Conservation (phyloP, 2,113 vertebrate species). For the Zosterops japonicus region DNA sequence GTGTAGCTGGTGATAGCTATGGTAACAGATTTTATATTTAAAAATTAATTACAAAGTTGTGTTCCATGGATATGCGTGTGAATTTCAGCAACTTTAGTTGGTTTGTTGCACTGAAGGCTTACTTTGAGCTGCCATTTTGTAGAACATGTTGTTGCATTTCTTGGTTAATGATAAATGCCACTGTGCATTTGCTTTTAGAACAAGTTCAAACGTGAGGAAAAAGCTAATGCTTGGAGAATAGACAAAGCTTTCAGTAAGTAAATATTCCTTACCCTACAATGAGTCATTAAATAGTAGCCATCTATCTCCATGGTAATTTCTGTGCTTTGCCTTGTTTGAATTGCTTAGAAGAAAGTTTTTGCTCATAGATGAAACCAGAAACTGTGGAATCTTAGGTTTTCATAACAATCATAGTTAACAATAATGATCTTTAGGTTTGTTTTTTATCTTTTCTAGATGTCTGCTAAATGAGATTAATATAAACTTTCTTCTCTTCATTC, state of each 20-base stretch:
- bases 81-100: neutral
- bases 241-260: constrained; percentile 97
- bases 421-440: neutral
- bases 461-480: neutral
- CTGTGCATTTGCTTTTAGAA: constrained; percentile 80
- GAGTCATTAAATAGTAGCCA: neutral
- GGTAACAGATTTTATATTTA: neutral
- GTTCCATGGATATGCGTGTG: neutral
- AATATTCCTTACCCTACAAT: neutral
- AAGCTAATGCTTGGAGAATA: constrained; percentile 90
- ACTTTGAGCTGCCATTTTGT: neutral
- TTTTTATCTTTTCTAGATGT: neutral
- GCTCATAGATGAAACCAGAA: neutral
- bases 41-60: neutral
- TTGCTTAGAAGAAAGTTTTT: neutral
- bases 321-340: neutral
- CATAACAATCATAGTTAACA: neutral
- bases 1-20: neutral
- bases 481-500: neutral
- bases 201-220: constrained; percentile 97
- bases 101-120: neutral
- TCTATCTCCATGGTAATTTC: neutral
- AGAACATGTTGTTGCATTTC: neutral
- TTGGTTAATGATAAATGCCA: constrained; percentile 13
- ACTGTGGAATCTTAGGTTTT: neutral